These are phyloP conservation scores for Crenuchus spilurus DNA, from an alignment of 2,797 vertebrate genomes.

Conservation along the genomic window DNA sequence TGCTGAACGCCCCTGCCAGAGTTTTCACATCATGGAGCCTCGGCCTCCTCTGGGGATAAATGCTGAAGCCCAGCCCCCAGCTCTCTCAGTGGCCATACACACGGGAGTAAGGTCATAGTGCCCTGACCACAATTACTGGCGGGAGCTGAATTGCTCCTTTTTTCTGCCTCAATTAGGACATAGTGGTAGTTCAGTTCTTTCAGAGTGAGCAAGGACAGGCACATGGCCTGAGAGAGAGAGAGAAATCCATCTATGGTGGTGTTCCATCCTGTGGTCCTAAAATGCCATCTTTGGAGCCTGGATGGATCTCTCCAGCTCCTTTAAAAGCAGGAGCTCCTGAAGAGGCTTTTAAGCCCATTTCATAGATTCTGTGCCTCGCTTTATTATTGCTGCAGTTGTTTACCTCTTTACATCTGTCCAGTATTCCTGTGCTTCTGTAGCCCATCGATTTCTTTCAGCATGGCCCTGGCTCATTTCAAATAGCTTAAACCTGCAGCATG, in stretches of 20 bases:
- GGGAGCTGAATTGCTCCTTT: conserved; percentile 66
- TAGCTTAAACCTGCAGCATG: conserved; percentile 32
- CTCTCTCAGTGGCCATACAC: conserved; percentile 63
- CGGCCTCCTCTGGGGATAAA: conserved; percentile 59
- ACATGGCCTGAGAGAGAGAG: neutral
- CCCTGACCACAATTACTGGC: conserved; percentile 75
- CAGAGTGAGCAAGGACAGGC: conserved; percentile 63
- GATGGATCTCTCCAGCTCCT: conserved; percentile 40
- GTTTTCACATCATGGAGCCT: conserved; percentile 50
- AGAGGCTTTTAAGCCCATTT: conserved; percentile 57
- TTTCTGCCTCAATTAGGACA: conserved; percentile 73
- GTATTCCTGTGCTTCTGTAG: conserved; percentile 28
- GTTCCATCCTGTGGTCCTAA: conserved; percentile 31
- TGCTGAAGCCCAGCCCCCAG: conserved; percentile 57
- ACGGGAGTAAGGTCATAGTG: conserved; percentile 71
- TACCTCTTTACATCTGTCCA: conserved; percentile 50
- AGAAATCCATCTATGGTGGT: conserved; percentile 39
- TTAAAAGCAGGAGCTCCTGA: conserved; percentile 42
- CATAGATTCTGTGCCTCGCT: conserved; percentile 39
- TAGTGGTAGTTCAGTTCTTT: conserved; percentile 65
- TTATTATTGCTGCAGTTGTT: conserved; percentile 52
- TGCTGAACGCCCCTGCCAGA: conserved; percentile 27
- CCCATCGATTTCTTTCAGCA: conserved; percentile 43
- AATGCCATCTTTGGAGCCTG: conserved; percentile 42
- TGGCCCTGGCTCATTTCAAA: conserved; percentile 22